These are phyloP conservation scores for Notolabrus celidotus DNA, from an alignment of 2,797 vertebrate genomes.

Conservation along the genomic window DNA sequence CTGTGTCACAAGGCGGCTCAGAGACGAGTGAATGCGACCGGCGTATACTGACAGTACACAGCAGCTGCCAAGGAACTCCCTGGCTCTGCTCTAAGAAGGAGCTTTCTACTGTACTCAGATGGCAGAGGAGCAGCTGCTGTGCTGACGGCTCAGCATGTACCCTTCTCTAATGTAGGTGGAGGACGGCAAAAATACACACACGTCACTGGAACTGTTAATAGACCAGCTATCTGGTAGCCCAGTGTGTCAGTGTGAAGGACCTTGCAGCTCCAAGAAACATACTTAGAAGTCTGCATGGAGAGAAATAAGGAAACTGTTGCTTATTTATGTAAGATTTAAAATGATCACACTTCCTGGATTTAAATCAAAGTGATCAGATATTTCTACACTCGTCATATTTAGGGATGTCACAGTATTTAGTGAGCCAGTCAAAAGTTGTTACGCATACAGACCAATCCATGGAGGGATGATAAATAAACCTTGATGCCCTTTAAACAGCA, in stretches of 20 bases:
- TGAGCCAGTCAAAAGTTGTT: too few species aligned
- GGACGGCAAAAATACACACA: conserved; percentile 59
- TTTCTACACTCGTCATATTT: conserved; percentile 7
- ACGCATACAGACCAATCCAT: too few species aligned
- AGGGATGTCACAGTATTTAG: too few species aligned
- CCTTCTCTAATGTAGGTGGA: conserved; percentile 29
- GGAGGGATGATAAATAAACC: too few species aligned
- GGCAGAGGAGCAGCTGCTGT: conserved; percentile 67
- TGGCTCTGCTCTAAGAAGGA: conserved; percentile 47
- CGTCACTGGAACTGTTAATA: conserved; percentile 56
- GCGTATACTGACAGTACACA: conserved; percentile 41
- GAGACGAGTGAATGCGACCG: conserved; percentile 42
- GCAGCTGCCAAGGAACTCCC: conserved; percentile 71
- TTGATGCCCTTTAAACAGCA: too few species aligned
- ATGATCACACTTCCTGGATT: conserved; percentile 8
- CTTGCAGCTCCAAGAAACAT: conserved; percentile 7
- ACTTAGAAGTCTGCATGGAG: neutral
- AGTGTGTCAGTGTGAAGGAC: conserved; percentile 14
- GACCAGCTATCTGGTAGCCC: conserved; percentile 42
- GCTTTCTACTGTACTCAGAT: conserved; percentile 69
- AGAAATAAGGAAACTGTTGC: too few species aligned
- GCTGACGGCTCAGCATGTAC: conserved; percentile 56
- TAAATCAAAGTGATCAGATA: conserved; percentile 6
- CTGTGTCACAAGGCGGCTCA: conserved; percentile 47
- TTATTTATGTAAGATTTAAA: neutral